phyloP scores from a whole-genome alignment of 2,888 invertebrate species.

The Melieria crassipennis region DNA sequence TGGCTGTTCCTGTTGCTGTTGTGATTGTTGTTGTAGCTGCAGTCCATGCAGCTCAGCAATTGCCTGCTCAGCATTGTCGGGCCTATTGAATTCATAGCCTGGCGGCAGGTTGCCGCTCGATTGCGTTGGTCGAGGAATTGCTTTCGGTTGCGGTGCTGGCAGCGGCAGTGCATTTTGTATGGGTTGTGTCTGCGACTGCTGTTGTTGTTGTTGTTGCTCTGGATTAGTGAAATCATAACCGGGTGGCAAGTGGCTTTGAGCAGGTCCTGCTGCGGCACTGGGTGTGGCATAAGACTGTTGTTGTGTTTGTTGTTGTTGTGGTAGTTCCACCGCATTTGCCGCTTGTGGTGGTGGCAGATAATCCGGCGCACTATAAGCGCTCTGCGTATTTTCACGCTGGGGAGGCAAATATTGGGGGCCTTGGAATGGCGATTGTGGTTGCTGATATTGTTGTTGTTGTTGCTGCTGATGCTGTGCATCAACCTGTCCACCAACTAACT shows the following conservation, averaged over 20 bases:
- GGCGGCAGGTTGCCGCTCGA: slow-evolving; percentile 43
- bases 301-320: not conserved
- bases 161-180: not conserved
- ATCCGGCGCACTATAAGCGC: not conserved
- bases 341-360: slow-evolving; percentile 17
- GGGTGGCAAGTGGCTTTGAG: slow-evolving; percentile 16
- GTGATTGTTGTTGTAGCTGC: slow-evolving; percentile 30
- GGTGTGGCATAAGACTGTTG: too few species aligned
- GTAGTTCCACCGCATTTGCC: not conserved
- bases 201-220: not conserved
- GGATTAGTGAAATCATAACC: slow-evolving; percentile 3
- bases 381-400: not conserved
- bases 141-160: too few species aligned
- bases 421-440: not conserved
- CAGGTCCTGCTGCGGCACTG: not conserved
- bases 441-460: slow-evolving; percentile 4
- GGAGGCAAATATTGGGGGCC: slow-evolving; percentile 23
- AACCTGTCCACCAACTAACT: too few species aligned
- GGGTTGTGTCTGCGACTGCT: not conserved
- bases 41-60: slow-evolving; percentile 51
- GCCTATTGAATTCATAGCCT: slow-evolving; percentile 54
- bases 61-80: slow-evolving; percentile 48
- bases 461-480: not conserved
- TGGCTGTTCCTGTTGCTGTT: slow-evolving; percentile 30
- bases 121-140: not conserved